Evolutionary conservation across 2,888 invertebrate genomes (phyloP).

Genomic region (Cabera pusaria): DNA sequence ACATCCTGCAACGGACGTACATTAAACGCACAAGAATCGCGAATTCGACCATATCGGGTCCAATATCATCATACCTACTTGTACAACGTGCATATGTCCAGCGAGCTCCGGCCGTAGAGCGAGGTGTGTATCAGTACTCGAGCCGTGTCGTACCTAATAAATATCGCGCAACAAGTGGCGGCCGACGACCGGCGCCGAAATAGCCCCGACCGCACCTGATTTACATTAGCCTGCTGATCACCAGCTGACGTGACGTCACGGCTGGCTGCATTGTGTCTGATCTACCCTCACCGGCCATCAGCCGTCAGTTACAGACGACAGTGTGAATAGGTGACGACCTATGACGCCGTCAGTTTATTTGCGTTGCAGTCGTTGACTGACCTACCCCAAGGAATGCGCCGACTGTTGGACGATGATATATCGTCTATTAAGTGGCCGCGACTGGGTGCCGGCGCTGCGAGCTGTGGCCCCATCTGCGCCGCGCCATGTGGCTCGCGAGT

Average conservation of each 20-base stretch:
- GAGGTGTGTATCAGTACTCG: not conserved
- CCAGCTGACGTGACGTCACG: not conserved
- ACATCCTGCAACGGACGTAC: too few relatives aligned
- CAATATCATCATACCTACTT: too few relatives aligned
- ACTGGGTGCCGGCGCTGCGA: slow-evolving; percentile 8
- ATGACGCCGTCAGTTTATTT: not conserved
- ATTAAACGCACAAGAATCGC: too few relatives aligned
- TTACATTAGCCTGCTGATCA: not conserved
- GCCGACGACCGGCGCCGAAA: slow-evolving; percentile 17
- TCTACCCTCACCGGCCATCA: not conserved
- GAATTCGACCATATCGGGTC: too few relatives aligned
- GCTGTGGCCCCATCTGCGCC: slow-evolving; percentile 1
- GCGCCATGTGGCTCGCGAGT: slow-evolving; percentile 6
- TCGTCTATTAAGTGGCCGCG: slow-evolving; percentile 7
- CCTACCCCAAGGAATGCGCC: slow-evolving; percentile 27
- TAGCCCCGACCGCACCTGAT: not conserved
- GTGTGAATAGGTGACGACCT: slow-evolving; percentile 3
- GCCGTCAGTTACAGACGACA: slow-evolving; percentile 10
- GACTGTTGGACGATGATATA: slow-evolving; percentile 12
- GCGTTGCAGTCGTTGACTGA: slow-evolving; percentile 23
- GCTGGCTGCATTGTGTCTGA: not conserved
- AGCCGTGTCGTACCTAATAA: slow-evolving; percentile 1
- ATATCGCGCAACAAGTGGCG: slow-evolving; percentile 13
- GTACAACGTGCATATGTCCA: too few relatives aligned
- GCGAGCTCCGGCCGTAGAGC: too few relatives aligned